phyloP scores from a whole-genome alignment of 2,797 vertebrate genomes.

The Protonibea diacanthus region DNA sequence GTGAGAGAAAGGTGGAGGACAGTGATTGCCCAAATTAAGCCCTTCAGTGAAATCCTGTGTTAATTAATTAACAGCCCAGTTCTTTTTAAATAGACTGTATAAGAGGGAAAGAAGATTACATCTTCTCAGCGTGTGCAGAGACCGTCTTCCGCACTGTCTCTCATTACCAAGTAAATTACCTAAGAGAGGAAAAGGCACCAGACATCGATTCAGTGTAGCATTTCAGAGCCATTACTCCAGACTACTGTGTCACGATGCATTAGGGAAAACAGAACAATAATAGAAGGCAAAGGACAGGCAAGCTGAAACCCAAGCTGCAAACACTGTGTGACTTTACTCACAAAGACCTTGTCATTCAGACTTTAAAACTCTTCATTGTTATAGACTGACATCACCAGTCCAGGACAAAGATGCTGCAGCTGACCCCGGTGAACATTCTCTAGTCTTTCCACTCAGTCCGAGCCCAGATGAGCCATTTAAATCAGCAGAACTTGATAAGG shows the following conservation, averaged over 20 bases:
- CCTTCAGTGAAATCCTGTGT: conserved; percentile 70
- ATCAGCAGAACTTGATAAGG: conserved; percentile 52
- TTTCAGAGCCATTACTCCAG: conserved; percentile 80
- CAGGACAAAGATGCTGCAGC: not conserved
- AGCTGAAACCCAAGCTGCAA: conserved; percentile 50
- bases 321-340: conserved; percentile 33
- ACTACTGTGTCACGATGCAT: conserved; percentile 76
- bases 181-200: conserved; percentile 77
- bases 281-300: conserved; percentile 56
- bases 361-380: conserved; percentile 30
- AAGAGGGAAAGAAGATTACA: conserved; percentile 75
- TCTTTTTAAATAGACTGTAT: conserved; percentile 65
- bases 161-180: conserved; percentile 83
- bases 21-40: conserved; percentile 68
- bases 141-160: conserved; percentile 70
- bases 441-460: conserved; percentile 7
- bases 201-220: conserved; percentile 80
- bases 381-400: not conserved
- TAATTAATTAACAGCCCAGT: conserved; percentile 80
- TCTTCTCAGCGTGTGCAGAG: conserved; percentile 58
- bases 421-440: conserved; percentile 30
- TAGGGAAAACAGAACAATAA: conserved; percentile 66
- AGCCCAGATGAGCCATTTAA: conserved; percentile 49
- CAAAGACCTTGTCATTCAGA: conserved; percentile 21
- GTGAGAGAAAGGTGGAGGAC: conserved; percentile 33